Evolutionary conservation across 2,888 invertebrate genomes (phyloP).

Genomic region (Nymphalis urticae): DNA sequence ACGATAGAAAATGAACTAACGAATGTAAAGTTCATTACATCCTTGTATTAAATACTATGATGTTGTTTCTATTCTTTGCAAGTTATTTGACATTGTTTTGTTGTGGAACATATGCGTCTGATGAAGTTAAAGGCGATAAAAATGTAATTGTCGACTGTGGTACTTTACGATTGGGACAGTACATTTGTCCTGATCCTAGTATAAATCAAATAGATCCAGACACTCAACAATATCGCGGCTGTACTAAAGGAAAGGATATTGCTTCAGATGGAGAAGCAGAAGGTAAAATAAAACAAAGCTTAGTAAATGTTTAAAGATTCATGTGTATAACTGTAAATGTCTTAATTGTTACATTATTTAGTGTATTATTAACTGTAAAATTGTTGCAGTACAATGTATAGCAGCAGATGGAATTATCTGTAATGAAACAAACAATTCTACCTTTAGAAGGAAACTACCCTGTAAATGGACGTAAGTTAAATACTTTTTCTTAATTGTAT

Average conservation of each 20-base stretch:
- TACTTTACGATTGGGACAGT: slow-evolving; percentile 89
- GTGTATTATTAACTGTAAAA: background rate
- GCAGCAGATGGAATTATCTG: slow-evolving; percentile 93
- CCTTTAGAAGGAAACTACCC: slow-evolving; percentile 90
- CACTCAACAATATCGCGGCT: slow-evolving; percentile 93
- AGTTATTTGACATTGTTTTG: slow-evolving; percentile 37
- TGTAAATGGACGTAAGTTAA: slow-evolving; percentile 97
- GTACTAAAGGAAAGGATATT: slow-evolving; percentile 79
- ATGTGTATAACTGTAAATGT: background rate
- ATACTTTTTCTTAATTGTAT: background rate
- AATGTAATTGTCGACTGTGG: slow-evolving; percentile 83
- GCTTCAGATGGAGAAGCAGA: slow-evolving; percentile 88
- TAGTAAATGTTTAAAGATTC: background rate
- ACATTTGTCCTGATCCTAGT: slow-evolving; percentile 89
- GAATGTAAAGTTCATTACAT: background rate
- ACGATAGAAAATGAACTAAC: background rate
- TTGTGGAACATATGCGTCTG: slow-evolving; percentile 52
- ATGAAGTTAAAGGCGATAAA: slow-evolving; percentile 59
- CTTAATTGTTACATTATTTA: background rate
- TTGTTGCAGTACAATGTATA: slow-evolving; percentile 87
- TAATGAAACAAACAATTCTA: slow-evolving; percentile 88
- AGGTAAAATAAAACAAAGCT: slow-evolving; percentile 74
- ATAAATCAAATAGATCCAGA: slow-evolving; percentile 90
- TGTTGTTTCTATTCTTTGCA: slow-evolving; percentile 13
- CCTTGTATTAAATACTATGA: slow-evolving; percentile 42